Base-by-base conservation (phyloP, 2,113 vertebrate species). In the Machaerirhynchus nigripectus region DNA sequence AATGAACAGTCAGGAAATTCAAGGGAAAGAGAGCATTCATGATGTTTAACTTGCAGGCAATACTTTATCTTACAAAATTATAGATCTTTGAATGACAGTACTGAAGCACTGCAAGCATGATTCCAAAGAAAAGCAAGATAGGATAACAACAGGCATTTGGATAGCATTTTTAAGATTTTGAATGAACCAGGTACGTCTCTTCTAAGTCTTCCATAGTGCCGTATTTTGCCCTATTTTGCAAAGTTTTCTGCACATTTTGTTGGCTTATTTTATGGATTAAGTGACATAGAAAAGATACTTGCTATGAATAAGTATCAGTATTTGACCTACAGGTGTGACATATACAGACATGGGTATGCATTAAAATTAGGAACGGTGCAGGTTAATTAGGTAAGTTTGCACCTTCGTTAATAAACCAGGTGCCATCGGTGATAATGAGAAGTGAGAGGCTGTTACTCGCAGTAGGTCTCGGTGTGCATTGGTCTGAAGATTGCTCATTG, bases 381-480 rank as follows among this genome's bases (percentile, higher is more conserved):
- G 44, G 70, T 52, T 82, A 37, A n/a, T 53, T 13, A 7, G 31
- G 5, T 30, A 46, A 17, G 20, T 12, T 35, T 16, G 3, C 56
- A 21, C 23, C 26, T 44, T 56, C 35, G 0, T 5, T 57, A 18
- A 39, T 18, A 24, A 69, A 6, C 21, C 1, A 11, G 19, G 11
- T 40, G 49, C 56, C 15, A 1, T 33, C 3, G 15, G 23, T 22
- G 65, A 2, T 14, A 6, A 7, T 2, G 57, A 17, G 2, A 33
- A 40, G 57, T 1, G 14, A 0, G 1, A 5, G 28, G 23, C 17
- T 33, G 2, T 47, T 35, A 6, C 2, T 52, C 24, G 47, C 35
- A 6, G 13, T 30, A 2, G 27, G 16, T 35, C 28, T 65, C 0
- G 1, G 27, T 4, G 73, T 16, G 24, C 50, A 3, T 0, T 37